Evolutionary conservation across 1,140 invertebrate genomes (phyloP).

Genomic region (Alviniconcha marisindica): DNA sequence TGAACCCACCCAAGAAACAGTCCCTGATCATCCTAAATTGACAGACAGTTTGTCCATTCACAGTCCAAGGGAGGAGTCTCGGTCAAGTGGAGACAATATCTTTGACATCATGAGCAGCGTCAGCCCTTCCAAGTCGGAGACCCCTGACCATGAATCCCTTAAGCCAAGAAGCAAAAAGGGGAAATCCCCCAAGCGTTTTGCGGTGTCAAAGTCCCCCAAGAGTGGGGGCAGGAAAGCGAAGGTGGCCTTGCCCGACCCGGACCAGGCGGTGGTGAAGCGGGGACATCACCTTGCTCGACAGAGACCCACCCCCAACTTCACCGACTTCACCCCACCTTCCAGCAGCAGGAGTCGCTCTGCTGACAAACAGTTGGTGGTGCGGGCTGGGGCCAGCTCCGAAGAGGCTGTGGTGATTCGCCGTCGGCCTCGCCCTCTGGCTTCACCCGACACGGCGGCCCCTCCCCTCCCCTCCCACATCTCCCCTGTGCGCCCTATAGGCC

Average conservation of each 20-base stretch:
- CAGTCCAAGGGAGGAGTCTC: neutral
- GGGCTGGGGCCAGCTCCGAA: neutral
- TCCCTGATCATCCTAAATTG: neutral
- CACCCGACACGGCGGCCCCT: slow-evolving; percentile 21
- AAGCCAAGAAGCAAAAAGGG: neutral
- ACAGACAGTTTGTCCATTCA: neutral
- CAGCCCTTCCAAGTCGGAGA: neutral
- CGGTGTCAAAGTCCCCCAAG: neutral
- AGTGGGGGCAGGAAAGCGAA: neutral
- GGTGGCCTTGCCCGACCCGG: neutral
- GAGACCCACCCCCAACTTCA: neutral
- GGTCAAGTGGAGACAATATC: slow-evolving; percentile 14
- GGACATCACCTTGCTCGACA: neutral
- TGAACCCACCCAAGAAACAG: neutral
- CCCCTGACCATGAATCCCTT: neutral
- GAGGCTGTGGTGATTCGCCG: slow-evolving; percentile 32
- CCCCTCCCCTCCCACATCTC: slow-evolving; percentile 30
- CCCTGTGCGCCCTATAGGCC: neutral
- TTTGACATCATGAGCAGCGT: slow-evolving; percentile 32
- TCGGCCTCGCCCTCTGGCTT: slow-evolving; percentile 26
- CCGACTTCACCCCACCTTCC: neutral
- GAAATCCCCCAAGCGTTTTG: neutral
- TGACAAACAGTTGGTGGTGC: neutral
- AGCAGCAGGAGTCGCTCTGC: neutral
- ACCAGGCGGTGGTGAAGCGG: slow-evolving; percentile 2